Evolutionary conservation across 1,140 invertebrate species (phyloP).

Genomic region (Sitodiplosis mosellana): DNA sequence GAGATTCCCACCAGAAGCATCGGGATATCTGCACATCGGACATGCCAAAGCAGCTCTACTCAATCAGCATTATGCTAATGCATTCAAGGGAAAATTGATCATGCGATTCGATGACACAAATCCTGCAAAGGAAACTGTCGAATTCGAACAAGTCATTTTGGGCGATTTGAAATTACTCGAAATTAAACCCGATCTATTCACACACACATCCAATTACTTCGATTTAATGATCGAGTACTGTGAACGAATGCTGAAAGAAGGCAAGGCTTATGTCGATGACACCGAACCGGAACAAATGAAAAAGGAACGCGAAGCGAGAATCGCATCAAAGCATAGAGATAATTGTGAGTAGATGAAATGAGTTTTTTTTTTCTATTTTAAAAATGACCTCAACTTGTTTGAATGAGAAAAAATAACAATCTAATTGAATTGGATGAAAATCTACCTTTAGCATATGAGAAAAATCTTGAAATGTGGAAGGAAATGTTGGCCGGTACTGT

Average conservation of each 20-base stretch:
- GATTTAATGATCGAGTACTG: slow-evolving; percentile 78
- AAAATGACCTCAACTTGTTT: slow-evolving; percentile 6
- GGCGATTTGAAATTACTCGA: slow-evolving; percentile 84
- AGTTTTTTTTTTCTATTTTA: slow-evolving; percentile 3
- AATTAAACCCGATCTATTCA: slow-evolving; percentile 83
- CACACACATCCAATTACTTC: slow-evolving; percentile 95
- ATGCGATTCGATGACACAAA: slow-evolving; percentile 99
- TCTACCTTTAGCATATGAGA: slow-evolving; percentile 47
- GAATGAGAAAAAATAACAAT: slow-evolving; percentile 1
- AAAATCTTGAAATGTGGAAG: slow-evolving; percentile 81
- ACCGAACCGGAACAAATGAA: slow-evolving; percentile 92
- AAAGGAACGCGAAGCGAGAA: slow-evolving; percentile 73
- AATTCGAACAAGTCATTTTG: slow-evolving; percentile 95
- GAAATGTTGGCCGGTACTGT: slow-evolving; percentile 82
- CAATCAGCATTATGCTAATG: slow-evolving; percentile 92
- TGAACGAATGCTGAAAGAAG: slow-evolving; percentile 70
- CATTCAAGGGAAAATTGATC: slow-evolving; percentile 86
- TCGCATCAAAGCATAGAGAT: slow-evolving; percentile 69
- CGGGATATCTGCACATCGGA: slow-evolving; percentile 94
- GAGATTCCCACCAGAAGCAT: slow-evolving; percentile 96
- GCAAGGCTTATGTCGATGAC: slow-evolving; percentile 91
- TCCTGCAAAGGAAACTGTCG: slow-evolving; percentile 95
- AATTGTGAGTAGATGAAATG: slow-evolving; percentile 44
- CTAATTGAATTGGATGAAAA: slow-evolving; percentile 4
- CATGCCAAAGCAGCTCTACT: slow-evolving; percentile 97